These are phyloP conservation scores for Psix sp. DNA, from an alignment of 1,140 invertebrate species.

Conservation along the genomic window DNA sequence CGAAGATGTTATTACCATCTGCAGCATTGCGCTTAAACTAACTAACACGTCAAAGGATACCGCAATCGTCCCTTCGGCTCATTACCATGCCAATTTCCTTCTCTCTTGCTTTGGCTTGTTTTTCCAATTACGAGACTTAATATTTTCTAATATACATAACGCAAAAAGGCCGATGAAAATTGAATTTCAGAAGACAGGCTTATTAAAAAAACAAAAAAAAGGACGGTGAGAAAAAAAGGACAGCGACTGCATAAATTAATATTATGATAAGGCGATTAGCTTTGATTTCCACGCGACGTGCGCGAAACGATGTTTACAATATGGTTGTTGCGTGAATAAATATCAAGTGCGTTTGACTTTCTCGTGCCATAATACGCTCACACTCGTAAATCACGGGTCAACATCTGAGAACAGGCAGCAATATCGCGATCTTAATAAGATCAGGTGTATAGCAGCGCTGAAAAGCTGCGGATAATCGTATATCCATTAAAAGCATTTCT, in stretches of 20 bases:
- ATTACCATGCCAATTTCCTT: slow-evolving; percentile 19
- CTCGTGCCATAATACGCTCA: slow-evolving; percentile 25
- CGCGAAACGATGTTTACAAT: slow-evolving; percentile 17
- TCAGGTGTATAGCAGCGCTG: slow-evolving; percentile 33
- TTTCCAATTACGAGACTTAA: no score
- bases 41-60: slow-evolving; percentile 55
- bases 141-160: no score
- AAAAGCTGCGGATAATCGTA: slow-evolving; percentile 48
- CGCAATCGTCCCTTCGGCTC: slow-evolving; percentile 44
- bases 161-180: no score
- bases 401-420: slow-evolving; percentile 12
- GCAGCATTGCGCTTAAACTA: slow-evolving; percentile 39
- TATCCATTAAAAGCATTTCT: slow-evolving; percentile 30
- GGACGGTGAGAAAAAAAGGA: no score
- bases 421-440: slow-evolving; percentile 45
- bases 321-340: slow-evolving; percentile 8
- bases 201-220: no score
- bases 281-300: background rate
- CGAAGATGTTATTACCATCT: slow-evolving; percentile 46
- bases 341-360: slow-evolving; percentile 9
- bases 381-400: slow-evolving; percentile 20
- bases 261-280: slow-evolving; percentile 6
- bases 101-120: background rate
- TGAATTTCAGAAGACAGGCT: no score
- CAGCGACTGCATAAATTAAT: background rate